Evolutionary conservation across 35 echinoderm and acorn worm genomes (phyloP).

Genomic region (Ophioderma brevispina): DNA sequence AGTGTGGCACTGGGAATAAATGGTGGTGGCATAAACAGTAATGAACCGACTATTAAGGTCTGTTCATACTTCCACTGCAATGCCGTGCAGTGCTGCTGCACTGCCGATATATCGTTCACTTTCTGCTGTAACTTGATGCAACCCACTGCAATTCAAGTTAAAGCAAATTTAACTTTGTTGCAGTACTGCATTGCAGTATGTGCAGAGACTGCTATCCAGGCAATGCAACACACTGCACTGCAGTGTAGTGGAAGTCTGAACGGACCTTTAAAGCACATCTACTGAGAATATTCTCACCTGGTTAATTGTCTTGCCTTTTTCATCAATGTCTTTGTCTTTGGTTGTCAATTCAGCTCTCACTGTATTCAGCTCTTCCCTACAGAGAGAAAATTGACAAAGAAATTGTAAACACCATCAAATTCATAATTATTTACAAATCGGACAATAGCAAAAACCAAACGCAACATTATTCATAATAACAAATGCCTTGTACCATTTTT

Average conservation of each 20-base stretch:
- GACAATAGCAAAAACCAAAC: too few relatives aligned
- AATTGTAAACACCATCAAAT: too few relatives aligned
- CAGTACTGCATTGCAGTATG: background rate
- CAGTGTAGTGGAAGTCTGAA: too few relatives aligned
- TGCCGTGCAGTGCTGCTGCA: too few relatives aligned
- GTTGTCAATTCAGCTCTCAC: conserved; percentile 59
- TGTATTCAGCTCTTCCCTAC: conserved; percentile 63
- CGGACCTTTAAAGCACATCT: background rate
- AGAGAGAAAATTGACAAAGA: background rate
- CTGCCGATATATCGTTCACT: too few relatives aligned
- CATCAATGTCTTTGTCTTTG: conserved; percentile 77
- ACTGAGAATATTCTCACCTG: conserved; percentile 56
- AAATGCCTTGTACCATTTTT: too few relatives aligned
- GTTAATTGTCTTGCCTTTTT: conserved; percentile 90
- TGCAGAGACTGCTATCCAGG: background rate
- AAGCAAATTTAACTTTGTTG: background rate
- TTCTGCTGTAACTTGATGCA: too few relatives aligned
- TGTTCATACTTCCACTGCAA: too few relatives aligned
- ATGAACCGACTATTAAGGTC: background rate
- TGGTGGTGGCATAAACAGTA: background rate
- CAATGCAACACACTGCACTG: too few relatives aligned
- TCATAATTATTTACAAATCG: too few relatives aligned
- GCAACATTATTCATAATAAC: too few relatives aligned
- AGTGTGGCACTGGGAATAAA: too few relatives aligned
- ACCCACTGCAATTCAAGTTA: background rate